phyloP scores from a whole-genome alignment of 2,797 vertebrate genomes.

The Leuciscus waleckii region DNA sequence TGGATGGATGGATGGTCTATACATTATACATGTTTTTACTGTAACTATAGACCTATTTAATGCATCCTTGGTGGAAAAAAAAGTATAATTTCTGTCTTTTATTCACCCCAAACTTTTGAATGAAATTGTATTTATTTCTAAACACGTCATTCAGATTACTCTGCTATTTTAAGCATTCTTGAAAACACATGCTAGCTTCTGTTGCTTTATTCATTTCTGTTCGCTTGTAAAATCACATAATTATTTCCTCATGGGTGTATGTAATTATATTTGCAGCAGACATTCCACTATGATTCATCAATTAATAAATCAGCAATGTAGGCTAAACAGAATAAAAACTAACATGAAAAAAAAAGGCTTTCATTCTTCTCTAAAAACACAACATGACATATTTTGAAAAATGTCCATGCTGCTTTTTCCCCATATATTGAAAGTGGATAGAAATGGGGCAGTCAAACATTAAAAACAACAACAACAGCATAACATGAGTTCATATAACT shows the following conservation, averaged over 20 bases:
- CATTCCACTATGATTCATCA: background rate
- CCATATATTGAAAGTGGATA: background rate
- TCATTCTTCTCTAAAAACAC: background rate
- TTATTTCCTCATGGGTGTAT: background rate
- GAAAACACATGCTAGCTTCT: background rate
- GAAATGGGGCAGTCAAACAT: no score
- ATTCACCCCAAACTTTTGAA: background rate
- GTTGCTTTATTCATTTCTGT: background rate
- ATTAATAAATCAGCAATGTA: background rate
- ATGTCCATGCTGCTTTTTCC: background rate
- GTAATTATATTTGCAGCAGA: background rate
- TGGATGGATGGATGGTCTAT: no score
- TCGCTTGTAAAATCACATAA: background rate
- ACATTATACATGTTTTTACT: no score
- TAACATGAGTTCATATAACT: background rate
- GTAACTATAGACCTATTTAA: no score
- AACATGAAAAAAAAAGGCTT: background rate
- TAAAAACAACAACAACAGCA: background rate
- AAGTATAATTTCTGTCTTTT: no score
- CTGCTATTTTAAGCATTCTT: background rate
- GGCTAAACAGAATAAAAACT: constrained; percentile 4
- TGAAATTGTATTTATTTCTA: background rate
- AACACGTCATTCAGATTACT: background rate
- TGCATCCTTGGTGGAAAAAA: no score
- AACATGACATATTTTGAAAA: background rate